A percentile compares a stretch with the other conserved stretches of the same genome.
Evolutionary conservation across 2,113 vertebrate genomes (phyloP).

Genomic region (Stomatorhinus ivindoensis): DNA sequence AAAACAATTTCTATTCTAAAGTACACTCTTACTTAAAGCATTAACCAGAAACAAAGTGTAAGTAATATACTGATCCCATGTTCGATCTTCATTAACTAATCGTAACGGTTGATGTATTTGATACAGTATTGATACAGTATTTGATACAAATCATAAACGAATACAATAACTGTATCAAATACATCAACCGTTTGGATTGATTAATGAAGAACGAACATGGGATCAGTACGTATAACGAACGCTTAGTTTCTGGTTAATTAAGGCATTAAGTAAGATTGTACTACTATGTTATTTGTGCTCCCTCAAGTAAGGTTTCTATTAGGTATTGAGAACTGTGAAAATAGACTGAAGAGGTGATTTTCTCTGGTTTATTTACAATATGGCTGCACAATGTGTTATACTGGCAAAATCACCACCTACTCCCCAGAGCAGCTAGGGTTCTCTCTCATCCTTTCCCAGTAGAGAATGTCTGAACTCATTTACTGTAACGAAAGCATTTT

Average conservation of each 20-base stretch:
- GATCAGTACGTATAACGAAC: too few species aligned
- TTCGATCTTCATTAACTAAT: too few species aligned
- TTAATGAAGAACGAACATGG: too few species aligned
- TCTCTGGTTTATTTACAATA: neutral
- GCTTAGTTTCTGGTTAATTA: too few species aligned
- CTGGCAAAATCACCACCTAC: neutral
- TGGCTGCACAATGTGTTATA: neutral
- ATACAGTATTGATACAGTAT: too few species aligned
- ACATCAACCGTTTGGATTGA: too few species aligned
- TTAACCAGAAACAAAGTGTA: neutral
- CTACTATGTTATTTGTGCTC: neutral
- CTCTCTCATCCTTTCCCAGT: neutral
- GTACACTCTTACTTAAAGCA: neutral
- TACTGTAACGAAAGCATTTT: neutral
- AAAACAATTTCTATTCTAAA: slow-evolving; percentile 9
- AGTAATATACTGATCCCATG: too few species aligned
- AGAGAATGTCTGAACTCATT: neutral
- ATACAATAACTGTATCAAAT: slow-evolving; percentile 19
- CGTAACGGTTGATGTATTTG: too few species aligned
- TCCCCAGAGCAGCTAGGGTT: neutral
- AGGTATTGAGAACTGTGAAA: neutral
- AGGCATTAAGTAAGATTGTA: neutral
- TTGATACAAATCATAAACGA: too few species aligned
- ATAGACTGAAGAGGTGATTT: neutral
- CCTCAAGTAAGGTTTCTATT: neutral